Conservation (phyloP, 2,888 invertebrate genomes). For the Ecliptopera silaceata region DNA sequence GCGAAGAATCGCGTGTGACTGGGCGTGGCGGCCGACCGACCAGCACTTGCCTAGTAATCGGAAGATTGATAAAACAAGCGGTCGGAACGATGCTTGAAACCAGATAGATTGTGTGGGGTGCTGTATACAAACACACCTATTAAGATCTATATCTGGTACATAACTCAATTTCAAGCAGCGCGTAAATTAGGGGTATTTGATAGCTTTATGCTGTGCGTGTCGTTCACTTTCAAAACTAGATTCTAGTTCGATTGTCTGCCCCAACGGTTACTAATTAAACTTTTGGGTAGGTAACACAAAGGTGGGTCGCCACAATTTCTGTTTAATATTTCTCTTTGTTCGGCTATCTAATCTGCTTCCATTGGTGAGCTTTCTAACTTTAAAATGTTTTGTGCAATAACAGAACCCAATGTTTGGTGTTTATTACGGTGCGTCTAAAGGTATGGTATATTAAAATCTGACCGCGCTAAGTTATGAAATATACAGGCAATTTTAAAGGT, state of each 20-base stretch:
- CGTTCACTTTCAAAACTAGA: constrained; percentile 25
- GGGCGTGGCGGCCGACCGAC: constrained; percentile 45
- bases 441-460: background rate
- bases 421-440: constrained; percentile 12
- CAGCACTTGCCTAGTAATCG: constrained; percentile 50
- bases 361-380: constrained; percentile 20
- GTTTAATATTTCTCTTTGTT: constrained; percentile 32
- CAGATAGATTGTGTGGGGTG: constrained; percentile 41
- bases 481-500: no score
- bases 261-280: constrained; percentile 32
- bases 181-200: constrained; percentile 27
- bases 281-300: constrained; percentile 30
- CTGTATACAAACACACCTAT: constrained; percentile 49
- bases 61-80: constrained; percentile 61
- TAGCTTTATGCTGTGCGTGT: constrained; percentile 20
- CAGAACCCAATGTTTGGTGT: constrained; percentile 8
- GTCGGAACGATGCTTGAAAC: constrained; percentile 34
- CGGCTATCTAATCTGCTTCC: constrained; percentile 22
- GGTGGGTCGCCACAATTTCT: constrained; percentile 28
- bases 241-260: constrained; percentile 30
- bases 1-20: constrained; percentile 47
- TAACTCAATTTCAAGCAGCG: constrained; percentile 42
- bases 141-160: constrained; percentile 46
- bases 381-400: constrained; percentile 15
- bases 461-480: no score